Conservation (phyloP, 2,888 invertebrate genomes). For the Brenthis daphne region DNA sequence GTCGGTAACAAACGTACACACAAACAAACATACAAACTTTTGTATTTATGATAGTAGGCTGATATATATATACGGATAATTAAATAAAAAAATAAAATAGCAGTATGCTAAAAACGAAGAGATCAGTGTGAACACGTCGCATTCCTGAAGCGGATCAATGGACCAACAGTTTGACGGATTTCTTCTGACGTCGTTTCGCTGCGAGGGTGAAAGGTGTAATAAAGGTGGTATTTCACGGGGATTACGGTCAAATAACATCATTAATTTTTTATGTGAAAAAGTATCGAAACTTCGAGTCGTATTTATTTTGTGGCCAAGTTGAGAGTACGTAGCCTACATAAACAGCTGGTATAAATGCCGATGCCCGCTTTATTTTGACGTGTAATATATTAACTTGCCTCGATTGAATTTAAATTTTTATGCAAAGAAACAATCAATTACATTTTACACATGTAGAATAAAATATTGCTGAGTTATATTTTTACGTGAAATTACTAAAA, state of each 20-base stretch:
- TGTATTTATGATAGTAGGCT: too few relatives aligned
- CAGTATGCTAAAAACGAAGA: too few relatives aligned
- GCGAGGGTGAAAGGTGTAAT: slow-evolving; percentile 46
- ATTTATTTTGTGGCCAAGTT: slow-evolving; percentile 22
- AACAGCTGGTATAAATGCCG: slow-evolving; percentile 2
- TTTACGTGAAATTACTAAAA: too few relatives aligned
- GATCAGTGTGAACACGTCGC: slow-evolving; percentile 31
- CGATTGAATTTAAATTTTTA: background rate
- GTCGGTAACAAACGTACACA: too few relatives aligned
- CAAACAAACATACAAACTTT: too few relatives aligned
- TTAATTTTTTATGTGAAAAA: slow-evolving; percentile 42
- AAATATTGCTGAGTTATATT: too few relatives aligned
- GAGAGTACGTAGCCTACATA: background rate
- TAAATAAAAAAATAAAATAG: too few relatives aligned
- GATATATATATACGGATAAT: too few relatives aligned
- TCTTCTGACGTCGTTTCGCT: slow-evolving; percentile 45
- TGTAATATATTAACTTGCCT: background rate
- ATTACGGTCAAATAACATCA: slow-evolving; percentile 40
- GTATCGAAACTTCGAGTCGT: slow-evolving; percentile 26
- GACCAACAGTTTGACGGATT: slow-evolving; percentile 50
- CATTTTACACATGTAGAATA: too few relatives aligned
- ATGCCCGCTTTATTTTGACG: background rate
- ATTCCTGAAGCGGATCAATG: slow-evolving; percentile 47
- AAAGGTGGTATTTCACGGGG: slow-evolving; percentile 43
- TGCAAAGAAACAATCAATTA: too few relatives aligned